phyloP scores from a whole-genome alignment of 2,113 vertebrate genomes.

The Sarotherodon lohbergeri region DNA sequence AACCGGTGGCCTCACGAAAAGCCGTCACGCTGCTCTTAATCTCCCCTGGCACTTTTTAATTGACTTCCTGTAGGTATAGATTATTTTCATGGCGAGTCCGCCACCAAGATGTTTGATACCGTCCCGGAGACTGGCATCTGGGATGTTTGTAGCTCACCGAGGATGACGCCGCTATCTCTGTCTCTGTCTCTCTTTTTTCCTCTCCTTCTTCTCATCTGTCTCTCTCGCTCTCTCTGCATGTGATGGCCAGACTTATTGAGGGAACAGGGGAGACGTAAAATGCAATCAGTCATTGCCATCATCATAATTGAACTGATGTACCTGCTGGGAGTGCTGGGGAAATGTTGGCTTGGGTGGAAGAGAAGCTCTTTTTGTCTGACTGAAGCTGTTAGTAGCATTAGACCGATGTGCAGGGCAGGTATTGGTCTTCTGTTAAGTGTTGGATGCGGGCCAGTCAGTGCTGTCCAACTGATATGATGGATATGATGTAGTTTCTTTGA shows the following conservation, averaged over 20 bases:
- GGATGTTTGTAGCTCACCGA: conserved; percentile 50
- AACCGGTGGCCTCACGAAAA: conserved; percentile 69
- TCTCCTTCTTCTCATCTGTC: background rate
- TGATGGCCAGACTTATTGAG: conserved; percentile 58
- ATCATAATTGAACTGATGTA: conserved; percentile 69
- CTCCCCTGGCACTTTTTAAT: conserved; percentile 90
- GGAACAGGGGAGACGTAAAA: conserved; percentile 61
- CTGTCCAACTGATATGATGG: conserved; percentile 14
- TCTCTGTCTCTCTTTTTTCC: background rate
- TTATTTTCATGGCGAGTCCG: conserved; percentile 83
- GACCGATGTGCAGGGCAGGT: conserved; percentile 7
- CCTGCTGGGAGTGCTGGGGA: conserved; percentile 54
- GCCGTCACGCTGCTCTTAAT: conserved; percentile 87
- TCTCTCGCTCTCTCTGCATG: conserved; percentile 4
- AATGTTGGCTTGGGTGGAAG: conserved; percentile 38
- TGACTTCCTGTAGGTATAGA: conserved; percentile 92
- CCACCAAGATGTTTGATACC: conserved; percentile 65
- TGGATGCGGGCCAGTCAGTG: conserved; percentile 26
- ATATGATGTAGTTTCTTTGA: conserved; percentile 25
- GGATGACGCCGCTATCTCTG: conserved; percentile 38
- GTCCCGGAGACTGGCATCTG: conserved; percentile 64
- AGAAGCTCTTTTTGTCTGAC: conserved; percentile 46
- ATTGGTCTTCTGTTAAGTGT: conserved; percentile 10
- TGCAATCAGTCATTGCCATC: conserved; percentile 68
- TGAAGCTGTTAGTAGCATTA: conserved; percentile 37